A percentile compares a stretch with the other conserved stretches of the same genome.
Conservation (phyloP, 2,113 vertebrate genomes). For the Psilopsiagon aymara region DNA sequence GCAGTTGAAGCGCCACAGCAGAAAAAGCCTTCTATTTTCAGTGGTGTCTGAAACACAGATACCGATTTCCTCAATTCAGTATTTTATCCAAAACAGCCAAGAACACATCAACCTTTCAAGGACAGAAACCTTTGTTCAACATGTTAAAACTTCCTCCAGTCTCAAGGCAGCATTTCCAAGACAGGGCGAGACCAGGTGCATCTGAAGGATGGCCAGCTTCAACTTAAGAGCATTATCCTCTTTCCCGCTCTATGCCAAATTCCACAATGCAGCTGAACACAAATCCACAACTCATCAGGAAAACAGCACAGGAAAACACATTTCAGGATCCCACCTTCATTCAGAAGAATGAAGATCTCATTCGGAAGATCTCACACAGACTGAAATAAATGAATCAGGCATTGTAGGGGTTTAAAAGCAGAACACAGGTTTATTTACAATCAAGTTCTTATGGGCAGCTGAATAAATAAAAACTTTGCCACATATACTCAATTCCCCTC, state of each 20-base stretch:
- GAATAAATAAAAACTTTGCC: slow-evolving; percentile 80
- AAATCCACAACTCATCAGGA: not conserved
- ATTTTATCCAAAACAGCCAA: not conserved
- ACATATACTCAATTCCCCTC: slow-evolving; percentile 21
- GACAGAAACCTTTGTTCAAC: not conserved
- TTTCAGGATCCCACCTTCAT: not conserved
- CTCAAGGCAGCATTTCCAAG: not conserved
- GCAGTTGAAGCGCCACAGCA: not conserved
- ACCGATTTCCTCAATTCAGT: not conserved
- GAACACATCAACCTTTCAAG: not conserved
- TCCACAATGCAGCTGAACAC: not conserved
- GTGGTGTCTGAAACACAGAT: not conserved
- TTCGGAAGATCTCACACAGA: not conserved
- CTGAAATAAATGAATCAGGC: not conserved
- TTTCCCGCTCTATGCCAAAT: not conserved
- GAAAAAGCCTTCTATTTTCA: not conserved
- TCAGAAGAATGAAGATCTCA: not conserved
- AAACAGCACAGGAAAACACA: not conserved
- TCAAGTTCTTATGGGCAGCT: slow-evolving; percentile 75
- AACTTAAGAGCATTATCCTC: not conserved
- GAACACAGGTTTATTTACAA: slow-evolving; percentile 79
- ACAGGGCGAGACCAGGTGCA: not conserved
- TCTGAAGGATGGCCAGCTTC: fast-evolving
- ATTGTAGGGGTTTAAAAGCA: slow-evolving; percentile 69
- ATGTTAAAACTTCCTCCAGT: not conserved